Percentiles rank a stretch among this genome's conserved stretches.
phyloP scores from a whole-genome alignment of 2,113 vertebrate species.

The Platichthys stellatus region DNA sequence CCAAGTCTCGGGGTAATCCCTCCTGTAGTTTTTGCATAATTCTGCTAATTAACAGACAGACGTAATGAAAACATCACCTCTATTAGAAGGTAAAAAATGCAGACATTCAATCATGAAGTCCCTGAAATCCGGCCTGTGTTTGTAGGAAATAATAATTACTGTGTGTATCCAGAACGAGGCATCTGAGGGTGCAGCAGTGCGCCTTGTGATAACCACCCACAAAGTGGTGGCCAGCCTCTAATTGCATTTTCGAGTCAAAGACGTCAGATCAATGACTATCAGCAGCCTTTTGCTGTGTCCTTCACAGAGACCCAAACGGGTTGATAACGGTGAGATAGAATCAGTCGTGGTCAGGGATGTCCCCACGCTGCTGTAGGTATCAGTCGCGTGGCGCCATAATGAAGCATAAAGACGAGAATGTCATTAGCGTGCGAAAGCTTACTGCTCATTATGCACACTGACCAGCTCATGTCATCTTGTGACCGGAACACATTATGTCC shows the following conservation, averaged over 20 bases:
- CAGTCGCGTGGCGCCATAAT: conserved; percentile 37
- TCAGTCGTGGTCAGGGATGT: conserved; percentile 58
- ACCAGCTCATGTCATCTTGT: conserved; percentile 20
- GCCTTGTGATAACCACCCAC: conserved; percentile 64
- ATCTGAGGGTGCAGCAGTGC: conserved; percentile 33
- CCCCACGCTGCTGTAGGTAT: conserved; percentile 53
- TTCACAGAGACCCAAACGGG: conserved; percentile 52
- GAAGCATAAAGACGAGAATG: conserved; percentile 47
- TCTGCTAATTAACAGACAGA: no score
- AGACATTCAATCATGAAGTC: conserved; percentile 39
- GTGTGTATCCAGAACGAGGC: conserved; percentile 44
- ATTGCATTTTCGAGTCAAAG: conserved; percentile 75
- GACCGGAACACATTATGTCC: conserved; percentile 40
- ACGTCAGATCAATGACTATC: conserved; percentile 65
- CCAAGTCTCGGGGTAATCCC: no score
- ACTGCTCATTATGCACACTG: conserved; percentile 28
- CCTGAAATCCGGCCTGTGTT: conserved; percentile 27
- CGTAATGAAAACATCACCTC: no score
- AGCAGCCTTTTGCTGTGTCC: conserved; percentile 58
- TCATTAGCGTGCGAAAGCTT: conserved; percentile 32
- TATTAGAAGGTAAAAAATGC: no score
- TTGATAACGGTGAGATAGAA: conserved; percentile 65
- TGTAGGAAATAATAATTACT: conserved; percentile 58
- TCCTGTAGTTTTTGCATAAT: no score
- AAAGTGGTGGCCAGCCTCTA: conserved; percentile 51